Evolutionary conservation across 2,113 vertebrate genomes (phyloP).

Genomic region (Mola mola): DNA sequence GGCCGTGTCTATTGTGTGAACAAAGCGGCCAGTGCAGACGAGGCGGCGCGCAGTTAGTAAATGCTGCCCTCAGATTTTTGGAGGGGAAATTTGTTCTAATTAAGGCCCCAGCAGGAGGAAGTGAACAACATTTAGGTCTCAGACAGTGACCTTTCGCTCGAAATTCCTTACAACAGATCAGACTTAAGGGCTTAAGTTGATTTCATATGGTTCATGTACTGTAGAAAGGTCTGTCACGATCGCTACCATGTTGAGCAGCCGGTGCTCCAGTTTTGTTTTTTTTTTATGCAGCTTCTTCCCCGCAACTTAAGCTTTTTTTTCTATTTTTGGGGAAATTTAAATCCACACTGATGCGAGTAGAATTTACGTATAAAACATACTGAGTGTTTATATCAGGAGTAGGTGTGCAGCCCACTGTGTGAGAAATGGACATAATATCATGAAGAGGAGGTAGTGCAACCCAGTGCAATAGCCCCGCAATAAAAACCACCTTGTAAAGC

Average conservation of each 20-base stretch:
- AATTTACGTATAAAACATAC: too few species aligned
- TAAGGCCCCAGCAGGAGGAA: slow-evolving; percentile 63
- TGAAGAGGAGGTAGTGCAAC: slow-evolving; percentile 43
- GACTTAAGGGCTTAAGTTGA: slow-evolving; percentile 58
- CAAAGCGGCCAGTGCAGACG: slow-evolving; percentile 28
- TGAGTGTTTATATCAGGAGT: too few species aligned
- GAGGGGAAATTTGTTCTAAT: slow-evolving; percentile 46
- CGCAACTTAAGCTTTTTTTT: not conserved
- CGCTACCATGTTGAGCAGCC: not conserved
- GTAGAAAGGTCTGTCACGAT: slow-evolving; percentile 29
- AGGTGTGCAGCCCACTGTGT: too few species aligned
- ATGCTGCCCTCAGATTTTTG: slow-evolving; percentile 8
- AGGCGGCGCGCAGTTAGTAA: slow-evolving; percentile 5
- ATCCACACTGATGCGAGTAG: too few species aligned
- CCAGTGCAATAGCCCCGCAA: slow-evolving; percentile 39
- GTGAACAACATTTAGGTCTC: slow-evolving; percentile 41
- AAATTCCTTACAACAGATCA: slow-evolving; percentile 32
- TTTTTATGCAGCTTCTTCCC: not conserved
- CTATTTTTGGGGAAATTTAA: not conserved
- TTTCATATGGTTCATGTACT: slow-evolving; percentile 32
- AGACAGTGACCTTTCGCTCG: slow-evolving; percentile 43
- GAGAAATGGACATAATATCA: slow-evolving; percentile 24
- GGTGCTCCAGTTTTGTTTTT: not conserved
- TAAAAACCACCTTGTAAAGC: slow-evolving; percentile 7
- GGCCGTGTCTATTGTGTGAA: slow-evolving; percentile 28